Base-by-base conservation (phyloP, 1,140 invertebrate genomes). In the Eueides isabella region DNA sequence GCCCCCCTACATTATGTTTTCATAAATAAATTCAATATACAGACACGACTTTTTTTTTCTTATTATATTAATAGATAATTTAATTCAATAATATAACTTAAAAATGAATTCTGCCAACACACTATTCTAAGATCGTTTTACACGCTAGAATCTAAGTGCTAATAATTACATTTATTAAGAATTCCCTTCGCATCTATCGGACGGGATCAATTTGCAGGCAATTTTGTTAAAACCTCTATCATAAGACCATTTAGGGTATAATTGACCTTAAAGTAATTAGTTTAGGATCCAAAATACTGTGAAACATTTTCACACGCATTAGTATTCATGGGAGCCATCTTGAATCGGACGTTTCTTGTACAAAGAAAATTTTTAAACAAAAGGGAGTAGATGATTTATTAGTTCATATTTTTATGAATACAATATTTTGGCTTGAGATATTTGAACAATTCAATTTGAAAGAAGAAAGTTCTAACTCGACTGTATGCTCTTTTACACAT, bases 281-380 rank as follows among this genome's bases (percentile, higher is more conserved):
- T 14, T 55, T 68, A 33, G 30, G 23, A 41, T 5, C 16, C 29
- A 31, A 23, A 61, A 23, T 31, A 7, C n/a, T 61, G 16, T 61
- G 29, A 14, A 23, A 31, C 29, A 61, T 61, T 31, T 68, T 61
- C 19, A n/a, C 12, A 19, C 30, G 12, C 7, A 48, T 55, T 68
- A 68, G 67, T 68, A 68, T 55, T 68, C 28, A 63, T 63, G 61
- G 61, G 30, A n/a, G 61, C 26, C n/a, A n/a, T 48, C 5, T 67
- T 23, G 5, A 67, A 48, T 67, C 65, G 65, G 65, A 48, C 35
- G 16, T 48, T 28, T 29, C 26, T 48, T 48, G 38, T 67, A 55
- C 19, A 55, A 26, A 55, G 23, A 55, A 26, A 26, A 12, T 55
- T 55, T 55, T 55, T 9, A 23, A n/a, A 26, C 23, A 26, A 55